A percentile compares a stretch with the other conserved stretches of the same genome.
Conservation (phyloP, 2,888 invertebrate genomes). For the Sphinx pinastri region DNA sequence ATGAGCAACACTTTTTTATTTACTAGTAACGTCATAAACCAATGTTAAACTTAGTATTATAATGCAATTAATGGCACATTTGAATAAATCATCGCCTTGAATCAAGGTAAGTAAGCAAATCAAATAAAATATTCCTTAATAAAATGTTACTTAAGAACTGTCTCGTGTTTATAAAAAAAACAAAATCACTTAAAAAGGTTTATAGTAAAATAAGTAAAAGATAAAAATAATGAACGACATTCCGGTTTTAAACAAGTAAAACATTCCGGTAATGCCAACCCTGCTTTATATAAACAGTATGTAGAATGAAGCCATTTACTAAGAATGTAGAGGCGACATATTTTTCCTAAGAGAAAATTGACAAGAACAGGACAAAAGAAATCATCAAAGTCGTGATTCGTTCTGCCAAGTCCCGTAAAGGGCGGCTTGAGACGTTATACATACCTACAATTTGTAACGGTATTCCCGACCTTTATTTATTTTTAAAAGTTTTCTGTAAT, state of each 20-base stretch:
- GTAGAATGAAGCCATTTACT: slow-evolving; percentile 34
- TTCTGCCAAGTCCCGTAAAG: slow-evolving; percentile 41
- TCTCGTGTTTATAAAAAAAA: too few relatives aligned
- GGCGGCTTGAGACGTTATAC: slow-evolving; percentile 25
- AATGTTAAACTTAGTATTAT: too few relatives aligned
- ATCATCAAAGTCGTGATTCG: slow-evolving; percentile 64
- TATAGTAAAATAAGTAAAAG: too few relatives aligned
- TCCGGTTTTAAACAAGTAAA: not conserved
- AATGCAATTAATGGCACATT: too few relatives aligned
- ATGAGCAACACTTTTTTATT: too few relatives aligned
- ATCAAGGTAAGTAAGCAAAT: too few relatives aligned
- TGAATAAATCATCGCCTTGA: too few relatives aligned
- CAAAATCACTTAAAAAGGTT: too few relatives aligned
- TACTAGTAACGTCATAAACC: too few relatives aligned
- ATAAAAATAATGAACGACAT: not conserved
- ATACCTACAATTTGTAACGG: not conserved
- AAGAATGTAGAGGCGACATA: slow-evolving; percentile 29
- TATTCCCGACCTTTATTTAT: not conserved
- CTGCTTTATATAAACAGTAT: slow-evolving; percentile 30
- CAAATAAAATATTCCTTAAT: too few relatives aligned
- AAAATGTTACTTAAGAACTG: too few relatives aligned
- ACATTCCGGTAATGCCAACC: slow-evolving; percentile 9
- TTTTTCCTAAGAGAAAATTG: slow-evolving; percentile 43
- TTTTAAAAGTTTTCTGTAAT: too few relatives aligned
- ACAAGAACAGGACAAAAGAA: slow-evolving; percentile 39